These are phyloP conservation scores for Mugil cephalus DNA, from an alignment of 2,113 vertebrate species.

Conservation along the genomic window DNA sequence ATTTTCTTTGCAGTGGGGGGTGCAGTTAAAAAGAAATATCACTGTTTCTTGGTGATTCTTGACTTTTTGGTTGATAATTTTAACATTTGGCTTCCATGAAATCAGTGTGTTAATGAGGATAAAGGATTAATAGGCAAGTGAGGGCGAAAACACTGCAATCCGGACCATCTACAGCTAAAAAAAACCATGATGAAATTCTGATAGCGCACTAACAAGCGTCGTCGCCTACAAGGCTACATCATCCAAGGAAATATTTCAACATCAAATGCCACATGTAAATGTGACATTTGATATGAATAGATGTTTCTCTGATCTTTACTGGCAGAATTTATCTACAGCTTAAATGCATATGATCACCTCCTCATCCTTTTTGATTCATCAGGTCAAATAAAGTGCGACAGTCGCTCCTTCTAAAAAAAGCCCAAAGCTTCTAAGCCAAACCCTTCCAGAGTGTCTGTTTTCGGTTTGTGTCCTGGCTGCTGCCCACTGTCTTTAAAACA, in stretches of 20 bases:
- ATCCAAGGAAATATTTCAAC: not conserved
- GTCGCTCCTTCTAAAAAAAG: not conserved
- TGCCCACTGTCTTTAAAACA: not conserved
- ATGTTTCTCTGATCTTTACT: constrained; percentile 19
- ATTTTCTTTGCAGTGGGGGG: constrained; percentile 2
- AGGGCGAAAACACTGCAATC: not conserved
- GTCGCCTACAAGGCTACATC: not conserved
- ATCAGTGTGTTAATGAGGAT: not conserved
- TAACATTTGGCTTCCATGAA: not conserved
- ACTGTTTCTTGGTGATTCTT: too few relatives aligned
- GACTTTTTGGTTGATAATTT: not conserved
- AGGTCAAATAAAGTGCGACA: not conserved
- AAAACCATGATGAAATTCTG: not conserved
- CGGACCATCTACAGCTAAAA: not conserved
- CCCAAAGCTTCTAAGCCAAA: not conserved
- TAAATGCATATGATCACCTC: not conserved
- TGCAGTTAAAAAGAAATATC: constrained; percentile 20
- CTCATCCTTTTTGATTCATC: constrained; percentile 1
- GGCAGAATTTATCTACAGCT: constrained; percentile 15
- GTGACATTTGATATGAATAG: constrained; percentile 22
- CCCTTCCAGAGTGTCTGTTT: constrained; percentile 5
- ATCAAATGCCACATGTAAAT: constrained; percentile 44
- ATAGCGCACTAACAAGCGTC: not conserved
- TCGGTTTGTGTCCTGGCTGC: constrained; percentile 11
- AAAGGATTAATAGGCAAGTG: not conserved